Percentiles rank a stretch among this genome's conserved stretches.
These are phyloP conservation scores for Galaxea fascicularis DNA, from an alignment of 92 coral and sea anemone genomes.

Conservation along the genomic window DNA sequence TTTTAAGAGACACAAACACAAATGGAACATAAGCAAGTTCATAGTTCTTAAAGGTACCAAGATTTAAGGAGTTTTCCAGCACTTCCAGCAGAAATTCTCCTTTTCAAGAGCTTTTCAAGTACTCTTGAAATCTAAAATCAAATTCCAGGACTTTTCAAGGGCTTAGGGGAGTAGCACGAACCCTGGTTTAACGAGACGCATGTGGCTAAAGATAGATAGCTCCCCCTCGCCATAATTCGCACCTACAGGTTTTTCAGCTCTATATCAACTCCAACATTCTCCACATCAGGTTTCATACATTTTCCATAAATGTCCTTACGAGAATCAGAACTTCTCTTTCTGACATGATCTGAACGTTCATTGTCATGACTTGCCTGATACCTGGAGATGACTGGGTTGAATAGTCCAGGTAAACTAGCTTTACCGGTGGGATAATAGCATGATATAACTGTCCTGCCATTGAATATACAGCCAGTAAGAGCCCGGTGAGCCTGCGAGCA, in stretches of 20 bases:
- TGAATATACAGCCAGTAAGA: constrained; percentile 72
- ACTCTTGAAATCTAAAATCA: constrained; percentile 6
- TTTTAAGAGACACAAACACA: too few species aligned
- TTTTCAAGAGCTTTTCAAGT: constrained; percentile 14
- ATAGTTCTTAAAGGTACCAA: too few species aligned
- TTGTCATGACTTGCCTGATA: background rate
- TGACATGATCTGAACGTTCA: background rate
- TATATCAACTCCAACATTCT: background rate
- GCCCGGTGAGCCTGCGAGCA: constrained; percentile 71
- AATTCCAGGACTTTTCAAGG: constrained; percentile 12
- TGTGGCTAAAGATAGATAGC: background rate
- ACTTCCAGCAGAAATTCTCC: constrained; percentile 1
- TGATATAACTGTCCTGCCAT: constrained; percentile 65
- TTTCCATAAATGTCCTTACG: background rate
- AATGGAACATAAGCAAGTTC: too few species aligned
- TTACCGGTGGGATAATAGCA: constrained; percentile 56
- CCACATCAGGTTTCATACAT: background rate
- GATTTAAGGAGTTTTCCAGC: background rate
- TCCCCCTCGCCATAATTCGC: background rate
- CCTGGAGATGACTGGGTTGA: background rate
- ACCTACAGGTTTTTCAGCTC: background rate
- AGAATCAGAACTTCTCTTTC: constrained; percentile 11
- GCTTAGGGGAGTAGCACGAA: constrained; percentile 1
- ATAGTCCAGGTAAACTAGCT: background rate
- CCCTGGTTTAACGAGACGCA: background rate